phyloP scores from a whole-genome alignment of 2,113 vertebrate species.

The Halcyon malimbica region DNA sequence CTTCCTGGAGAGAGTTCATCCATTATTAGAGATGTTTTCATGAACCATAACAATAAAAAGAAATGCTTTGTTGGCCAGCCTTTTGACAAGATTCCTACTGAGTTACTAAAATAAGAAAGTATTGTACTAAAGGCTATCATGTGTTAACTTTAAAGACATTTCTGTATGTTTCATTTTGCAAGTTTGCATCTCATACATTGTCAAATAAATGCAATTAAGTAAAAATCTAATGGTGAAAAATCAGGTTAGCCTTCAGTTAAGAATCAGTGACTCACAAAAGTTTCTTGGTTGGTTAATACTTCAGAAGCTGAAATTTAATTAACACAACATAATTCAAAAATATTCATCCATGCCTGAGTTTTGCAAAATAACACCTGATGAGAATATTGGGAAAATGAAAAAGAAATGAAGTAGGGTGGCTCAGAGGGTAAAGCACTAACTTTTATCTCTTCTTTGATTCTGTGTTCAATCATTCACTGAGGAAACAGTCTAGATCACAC shows the following conservation, averaged over 20 bases:
- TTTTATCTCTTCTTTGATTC: slow-evolving; percentile 45
- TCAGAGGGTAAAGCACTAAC: neutral
- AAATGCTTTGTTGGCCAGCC: neutral
- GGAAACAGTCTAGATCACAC: neutral
- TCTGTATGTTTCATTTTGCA: neutral
- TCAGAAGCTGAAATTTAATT: slow-evolving; percentile 27
- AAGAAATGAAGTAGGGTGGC: neutral
- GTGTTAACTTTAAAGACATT: neutral
- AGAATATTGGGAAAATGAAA: neutral
- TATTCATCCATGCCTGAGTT: neutral
- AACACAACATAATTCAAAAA: slow-evolving; percentile 7
- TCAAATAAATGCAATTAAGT: slow-evolving; percentile 13
- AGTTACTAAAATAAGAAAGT: neutral
- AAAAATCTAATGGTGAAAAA: slow-evolving; percentile 7
- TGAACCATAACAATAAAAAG: neutral
- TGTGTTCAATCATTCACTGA: neutral
- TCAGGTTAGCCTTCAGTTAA: slow-evolving; percentile 1
- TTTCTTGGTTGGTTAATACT: neutral
- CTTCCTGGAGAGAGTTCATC: neutral
- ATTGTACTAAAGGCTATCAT: neutral
- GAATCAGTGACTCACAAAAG: slow-evolving; percentile 22
- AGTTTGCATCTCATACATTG: neutral
- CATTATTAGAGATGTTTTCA: neutral
- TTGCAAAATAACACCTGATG: neutral
- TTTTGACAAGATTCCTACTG: neutral